These are phyloP conservation scores for Eriocheir sinensis DNA, from an alignment of 1,140 invertebrate species.

Conservation along the genomic window DNA sequence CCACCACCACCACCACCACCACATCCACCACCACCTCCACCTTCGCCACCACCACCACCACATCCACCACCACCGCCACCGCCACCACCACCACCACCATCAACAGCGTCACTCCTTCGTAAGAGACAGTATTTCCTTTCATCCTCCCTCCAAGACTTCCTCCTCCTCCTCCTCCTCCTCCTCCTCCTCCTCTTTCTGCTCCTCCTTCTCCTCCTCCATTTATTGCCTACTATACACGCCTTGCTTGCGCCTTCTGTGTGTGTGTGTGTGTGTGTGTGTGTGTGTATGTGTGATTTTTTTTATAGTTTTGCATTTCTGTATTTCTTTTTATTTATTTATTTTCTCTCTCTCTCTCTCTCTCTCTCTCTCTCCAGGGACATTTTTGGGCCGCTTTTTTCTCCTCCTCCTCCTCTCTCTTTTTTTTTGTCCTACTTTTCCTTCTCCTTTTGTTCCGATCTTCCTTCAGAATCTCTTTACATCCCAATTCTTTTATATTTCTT, in stretches of 20 bases:
- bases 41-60: neutral
- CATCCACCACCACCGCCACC: neutral
- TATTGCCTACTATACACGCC: neutral
- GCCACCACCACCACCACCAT: neutral
- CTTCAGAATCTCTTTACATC: neutral
- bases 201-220: neutral
- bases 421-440: neutral
- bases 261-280: conserved; percentile 38
- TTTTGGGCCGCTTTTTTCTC: too few relatives aligned
- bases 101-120: neutral
- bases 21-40: neutral
- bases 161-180: neutral
- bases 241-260: neutral
- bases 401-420: neutral
- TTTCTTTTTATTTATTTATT: neutral
- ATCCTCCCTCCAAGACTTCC: conserved; percentile 16
- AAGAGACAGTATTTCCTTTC: neutral
- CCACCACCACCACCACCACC: too few relatives aligned
- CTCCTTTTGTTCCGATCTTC: neutral
- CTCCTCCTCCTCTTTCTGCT: neutral
- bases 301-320: neutral
- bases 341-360: neutral
- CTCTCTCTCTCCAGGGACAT: too few relatives aligned
- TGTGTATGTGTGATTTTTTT: conserved; percentile 8
- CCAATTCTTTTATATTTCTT: neutral